These are phyloP conservation scores for Clitarchus hookeri DNA, from an alignment of 2,888 invertebrate species.

Conservation along the genomic window DNA sequence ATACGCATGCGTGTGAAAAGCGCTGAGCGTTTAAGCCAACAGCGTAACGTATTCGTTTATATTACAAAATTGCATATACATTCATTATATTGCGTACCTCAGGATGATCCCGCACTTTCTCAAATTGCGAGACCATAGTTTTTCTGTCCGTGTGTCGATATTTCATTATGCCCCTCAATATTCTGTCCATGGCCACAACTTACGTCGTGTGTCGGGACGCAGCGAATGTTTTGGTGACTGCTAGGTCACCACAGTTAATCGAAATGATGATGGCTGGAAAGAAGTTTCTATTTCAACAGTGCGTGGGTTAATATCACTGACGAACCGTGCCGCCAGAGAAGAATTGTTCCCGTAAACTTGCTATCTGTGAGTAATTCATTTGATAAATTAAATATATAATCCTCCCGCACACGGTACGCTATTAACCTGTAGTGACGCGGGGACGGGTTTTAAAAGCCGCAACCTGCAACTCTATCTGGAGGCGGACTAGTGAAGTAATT, in stretches of 20 bases:
- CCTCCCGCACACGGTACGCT: too few species aligned
- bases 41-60: neutral
- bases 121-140: constrained; percentile 91
- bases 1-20: constrained; percentile 4
- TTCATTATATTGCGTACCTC: constrained; percentile 70
- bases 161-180: constrained; percentile 87
- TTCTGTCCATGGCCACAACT: constrained; percentile 73
- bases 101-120: constrained; percentile 86
- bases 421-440: too few species aligned
- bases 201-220: neutral
- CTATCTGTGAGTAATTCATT: too few species aligned
- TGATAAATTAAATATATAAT: too few species aligned
- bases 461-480: too few species aligned
- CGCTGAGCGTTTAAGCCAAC: neutral
- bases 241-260: neutral
- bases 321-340: too few species aligned
- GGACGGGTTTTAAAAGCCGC: too few species aligned
- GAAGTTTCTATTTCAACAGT: neutral
- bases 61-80: neutral
- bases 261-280: neutral
- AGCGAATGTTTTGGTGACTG: neutral
- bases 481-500: too few species aligned
- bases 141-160: constrained; percentile 81
- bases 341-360: too few species aligned
- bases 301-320: neutral